Conservation (phyloP, 1,140 invertebrate genomes). For the Drosophila mauritiana region DNA sequence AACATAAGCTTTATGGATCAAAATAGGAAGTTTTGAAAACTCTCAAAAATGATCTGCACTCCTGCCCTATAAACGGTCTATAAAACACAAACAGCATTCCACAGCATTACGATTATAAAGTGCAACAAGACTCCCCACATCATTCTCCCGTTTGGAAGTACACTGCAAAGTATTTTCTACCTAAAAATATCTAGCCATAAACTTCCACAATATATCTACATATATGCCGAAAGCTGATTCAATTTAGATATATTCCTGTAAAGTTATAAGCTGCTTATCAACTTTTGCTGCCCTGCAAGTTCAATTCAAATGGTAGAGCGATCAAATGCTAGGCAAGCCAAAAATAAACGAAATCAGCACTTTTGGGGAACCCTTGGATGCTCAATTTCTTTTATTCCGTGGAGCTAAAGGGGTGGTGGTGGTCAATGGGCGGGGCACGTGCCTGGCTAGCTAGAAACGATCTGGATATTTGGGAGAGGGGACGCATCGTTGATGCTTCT, state of each 20-base stretch:
- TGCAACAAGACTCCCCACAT: conserved; percentile 5
- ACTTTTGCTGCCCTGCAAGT: conserved; percentile 8
- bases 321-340: conserved; percentile 1
- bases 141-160: not conserved
- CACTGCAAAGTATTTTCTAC: not conserved
- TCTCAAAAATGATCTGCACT: not conserved
- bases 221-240: too few species aligned
- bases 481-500: not conserved
- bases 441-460: conserved; percentile 44
- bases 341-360: conserved; percentile 6
- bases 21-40: not conserved
- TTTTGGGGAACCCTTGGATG: conserved; percentile 1
- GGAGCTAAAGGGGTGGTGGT: not conserved
- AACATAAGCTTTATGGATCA: too few species aligned
- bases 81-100: conserved; percentile 1
- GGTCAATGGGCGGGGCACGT: conserved; percentile 23
- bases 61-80: not conserved
- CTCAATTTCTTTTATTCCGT: not conserved
- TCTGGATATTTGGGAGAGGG: not conserved
- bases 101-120: not conserved
- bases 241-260: too few species aligned
- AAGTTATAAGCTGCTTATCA: not conserved
- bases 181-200: not conserved
- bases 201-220: not conserved
- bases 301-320: conserved; percentile 15